A percentile compares a stretch with the other conserved stretches of the same genome.
phyloP scores from a whole-genome alignment of 2,888 invertebrate genomes.

The Spatulosminthurus flaviceps region DNA sequence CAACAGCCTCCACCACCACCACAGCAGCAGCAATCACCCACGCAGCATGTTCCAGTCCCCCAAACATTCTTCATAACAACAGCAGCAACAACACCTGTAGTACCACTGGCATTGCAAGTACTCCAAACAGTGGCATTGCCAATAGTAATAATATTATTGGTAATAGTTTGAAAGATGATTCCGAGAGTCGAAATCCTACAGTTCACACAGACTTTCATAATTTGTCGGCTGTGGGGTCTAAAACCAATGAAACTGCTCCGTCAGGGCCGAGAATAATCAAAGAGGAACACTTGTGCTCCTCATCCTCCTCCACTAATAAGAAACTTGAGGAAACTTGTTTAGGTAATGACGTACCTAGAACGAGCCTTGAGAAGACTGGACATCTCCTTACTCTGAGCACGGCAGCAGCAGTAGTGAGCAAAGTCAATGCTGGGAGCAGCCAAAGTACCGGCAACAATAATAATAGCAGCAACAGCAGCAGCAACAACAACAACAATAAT shows the following conservation, averaged over 20 bases:
- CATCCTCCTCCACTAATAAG: neutral
- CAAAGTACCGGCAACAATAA: neutral
- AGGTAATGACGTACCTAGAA: neutral
- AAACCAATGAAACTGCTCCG: neutral
- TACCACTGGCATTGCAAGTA: too few species aligned
- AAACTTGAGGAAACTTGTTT: neutral
- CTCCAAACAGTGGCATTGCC: neutral
- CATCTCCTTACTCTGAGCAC: neutral
- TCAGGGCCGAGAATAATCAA: neutral
- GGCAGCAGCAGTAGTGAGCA: neutral
- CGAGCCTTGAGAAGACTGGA: constrained; percentile 12
- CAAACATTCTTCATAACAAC: neutral
- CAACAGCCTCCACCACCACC: neutral
- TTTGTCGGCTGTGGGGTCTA: neutral
- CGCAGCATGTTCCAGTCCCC: neutral
- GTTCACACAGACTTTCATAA: too few species aligned
- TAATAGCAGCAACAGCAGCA: neutral
- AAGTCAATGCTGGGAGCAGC: too few species aligned
- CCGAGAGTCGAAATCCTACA: too few species aligned
- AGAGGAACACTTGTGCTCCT: constrained; percentile 2
- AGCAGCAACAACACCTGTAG: neutral
- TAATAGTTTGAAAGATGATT: neutral
- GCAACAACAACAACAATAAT: constrained; percentile 1
- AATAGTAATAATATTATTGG: neutral
- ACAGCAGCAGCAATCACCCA: neutral